phyloP scores from a whole-genome alignment of 2,113 vertebrate genomes.

The Ictidomys tridecemlineatus region DNA sequence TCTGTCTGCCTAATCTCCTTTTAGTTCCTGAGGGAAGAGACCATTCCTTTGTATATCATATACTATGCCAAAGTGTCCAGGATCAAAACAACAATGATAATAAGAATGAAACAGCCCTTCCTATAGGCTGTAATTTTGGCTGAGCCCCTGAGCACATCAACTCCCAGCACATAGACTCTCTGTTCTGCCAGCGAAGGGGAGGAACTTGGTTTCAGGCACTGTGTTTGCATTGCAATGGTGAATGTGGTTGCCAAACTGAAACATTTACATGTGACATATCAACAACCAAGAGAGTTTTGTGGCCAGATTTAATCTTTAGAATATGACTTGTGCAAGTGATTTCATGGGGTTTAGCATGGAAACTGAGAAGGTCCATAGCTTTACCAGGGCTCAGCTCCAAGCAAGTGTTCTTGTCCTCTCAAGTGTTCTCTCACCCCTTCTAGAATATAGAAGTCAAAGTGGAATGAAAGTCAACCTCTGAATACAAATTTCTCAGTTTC shows the following conservation, averaged over 20 bases:
- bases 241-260: slow-evolving; percentile 64
- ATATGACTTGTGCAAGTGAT: background rate
- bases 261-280: slow-evolving; percentile 26
- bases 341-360: background rate
- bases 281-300: slow-evolving; percentile 10
- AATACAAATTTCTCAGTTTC: background rate
- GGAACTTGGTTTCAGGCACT: slow-evolving; percentile 35
- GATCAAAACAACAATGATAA: background rate
- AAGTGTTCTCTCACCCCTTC: background rate
- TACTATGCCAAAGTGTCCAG: background rate
- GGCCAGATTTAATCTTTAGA: background rate
- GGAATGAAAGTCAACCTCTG: background rate
- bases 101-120: background rate
- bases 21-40: slow-evolving; percentile 10
- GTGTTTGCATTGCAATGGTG: slow-evolving; percentile 37
- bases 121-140: background rate
- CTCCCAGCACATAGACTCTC: background rate
- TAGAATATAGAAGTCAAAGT: slow-evolving; percentile 3
- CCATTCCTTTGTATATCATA: background rate
- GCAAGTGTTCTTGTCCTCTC: too few species aligned
- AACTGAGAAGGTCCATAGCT: background rate
- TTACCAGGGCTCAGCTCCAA: background rate
- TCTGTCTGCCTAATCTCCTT: background rate
- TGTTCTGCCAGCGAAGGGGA: slow-evolving; percentile 66
- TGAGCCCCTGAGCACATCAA: background rate